Percentiles rank a stretch among this genome's conserved stretches.
These are phyloP conservation scores for Drosophila sp. DNA, from an alignment of 1,140 invertebrate genomes.

Conservation along the genomic window DNA sequence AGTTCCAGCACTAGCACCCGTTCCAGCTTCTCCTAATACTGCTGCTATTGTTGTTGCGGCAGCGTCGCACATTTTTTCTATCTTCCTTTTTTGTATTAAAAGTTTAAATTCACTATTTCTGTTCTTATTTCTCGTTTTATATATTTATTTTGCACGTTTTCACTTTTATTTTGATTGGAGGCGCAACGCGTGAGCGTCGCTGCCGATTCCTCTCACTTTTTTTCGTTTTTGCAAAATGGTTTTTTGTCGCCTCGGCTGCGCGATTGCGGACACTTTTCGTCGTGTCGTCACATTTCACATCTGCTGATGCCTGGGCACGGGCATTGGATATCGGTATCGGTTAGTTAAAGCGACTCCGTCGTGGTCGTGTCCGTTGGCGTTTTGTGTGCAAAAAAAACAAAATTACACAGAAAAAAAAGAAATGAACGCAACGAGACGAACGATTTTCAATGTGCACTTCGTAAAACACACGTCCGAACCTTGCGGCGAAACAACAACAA, in stretches of 20 bases:
- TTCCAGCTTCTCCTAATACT: slow-evolving; percentile 25
- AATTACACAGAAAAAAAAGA: slow-evolving; percentile 53
- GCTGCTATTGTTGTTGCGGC: slow-evolving; percentile 33
- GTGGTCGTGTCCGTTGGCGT: slow-evolving; percentile 35
- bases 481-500: slow-evolving; percentile 53
- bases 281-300: slow-evolving; percentile 53
- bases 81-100: background rate
- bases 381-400: slow-evolving; percentile 47
- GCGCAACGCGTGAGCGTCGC: slow-evolving; percentile 50
- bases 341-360: slow-evolving; percentile 40
- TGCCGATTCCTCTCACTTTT: slow-evolving; percentile 55
- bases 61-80: slow-evolving; percentile 68
- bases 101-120: slow-evolving; percentile 30
- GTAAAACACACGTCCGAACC: slow-evolving; percentile 38
- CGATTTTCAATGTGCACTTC: slow-evolving; percentile 29
- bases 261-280: slow-evolving; percentile 47
- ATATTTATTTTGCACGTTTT: slow-evolving; percentile 73
- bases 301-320: slow-evolving; percentile 35
- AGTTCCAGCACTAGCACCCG: slow-evolving; percentile 7
- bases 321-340: slow-evolving; percentile 32
- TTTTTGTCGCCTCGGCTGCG: slow-evolving; percentile 41
- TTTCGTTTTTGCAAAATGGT: slow-evolving; percentile 30
- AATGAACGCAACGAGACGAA: slow-evolving; percentile 43
- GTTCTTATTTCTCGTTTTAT: slow-evolving; percentile 43
- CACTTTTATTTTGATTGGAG: slow-evolving; percentile 72